Percentiles rank a stretch among this genome's conserved stretches.
These are phyloP conservation scores for Aplidium turbinatum DNA, from an alignment of 23 tunicate species.

Conservation along the genomic window DNA sequence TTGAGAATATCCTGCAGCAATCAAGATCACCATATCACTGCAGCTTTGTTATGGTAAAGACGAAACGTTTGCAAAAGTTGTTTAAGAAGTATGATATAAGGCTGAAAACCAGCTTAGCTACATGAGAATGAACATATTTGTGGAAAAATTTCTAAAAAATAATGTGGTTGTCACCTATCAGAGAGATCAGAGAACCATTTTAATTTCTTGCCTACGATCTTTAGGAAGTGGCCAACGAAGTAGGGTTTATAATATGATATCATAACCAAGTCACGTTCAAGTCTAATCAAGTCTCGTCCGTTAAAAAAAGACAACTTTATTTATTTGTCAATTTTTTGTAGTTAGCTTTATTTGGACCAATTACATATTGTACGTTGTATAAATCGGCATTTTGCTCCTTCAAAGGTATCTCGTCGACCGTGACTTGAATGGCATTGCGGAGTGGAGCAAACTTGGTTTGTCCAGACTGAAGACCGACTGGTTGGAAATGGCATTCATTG, in stretches of 20 bases:
- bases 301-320: no score
- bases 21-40: constrained; percentile 12
- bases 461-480: constrained; percentile 11
- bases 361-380: no score
- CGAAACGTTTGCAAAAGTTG: background rate
- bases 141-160: background rate
- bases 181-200: no score
- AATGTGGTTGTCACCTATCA: no score
- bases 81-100: background rate
- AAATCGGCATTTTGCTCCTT: no score
- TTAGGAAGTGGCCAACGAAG: no score
- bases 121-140: background rate
- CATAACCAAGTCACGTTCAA: no score
- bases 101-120: background rate
- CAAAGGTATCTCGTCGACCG: constrained; percentile 38
- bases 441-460: constrained; percentile 32
- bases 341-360: no score
- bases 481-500: constrained; percentile 24
- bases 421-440: constrained; percentile 38
- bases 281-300: no score
- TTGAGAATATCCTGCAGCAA: background rate
- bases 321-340: no score
- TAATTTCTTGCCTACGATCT: no score
- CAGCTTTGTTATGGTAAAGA: constrained; percentile 28
- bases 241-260: no score